Evolutionary conservation across 2,888 invertebrate genomes (phyloP), one percentile per base, ranked within the genome.

Genomic region (Cryptosula pallasiana): DNA sequence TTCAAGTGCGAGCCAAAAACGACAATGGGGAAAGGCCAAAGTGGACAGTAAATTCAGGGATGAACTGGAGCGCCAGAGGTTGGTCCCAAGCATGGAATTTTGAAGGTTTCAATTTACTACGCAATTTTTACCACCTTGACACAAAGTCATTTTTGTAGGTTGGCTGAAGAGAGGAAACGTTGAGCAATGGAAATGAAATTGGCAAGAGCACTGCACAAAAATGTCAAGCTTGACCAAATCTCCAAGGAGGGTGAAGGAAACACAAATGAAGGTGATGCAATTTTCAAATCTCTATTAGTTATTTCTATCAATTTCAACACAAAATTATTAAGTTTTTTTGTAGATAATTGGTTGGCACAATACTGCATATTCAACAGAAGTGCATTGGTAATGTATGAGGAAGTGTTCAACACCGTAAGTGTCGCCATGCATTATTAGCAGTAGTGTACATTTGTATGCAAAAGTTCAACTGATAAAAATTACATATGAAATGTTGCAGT

Each of bases 171-270:
- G n/a, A 27, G 63, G n/a, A 63, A 63, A 32, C 20, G 32, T 20
- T 29, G 32, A n/a, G 63, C 63, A 13, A 63, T 63, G 63, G 32
- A 63, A 32, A 63, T 63, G 63, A 63, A 63, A 32, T n/a, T 63
- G 2, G 63, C 63, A 3, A 27, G 63, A 27, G 9, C 63, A 29
- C 63, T 29, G 34, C 63, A 63, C 27, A 20, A 13, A 9, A 27
- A 63, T 32, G 13, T 34, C 32, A 20, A 63, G 32, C 20, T 25
- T 16, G 13, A 25, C 9, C 63, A 25, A 34, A 63, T n/a, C 25
- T 5, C 3, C 5, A 9, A 2, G n/a, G 63, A 34, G 13, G 5
- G 9, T 9, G 34, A 63, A 13, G 9, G 5, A 13, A 5, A 45
- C 20, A 13, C 20, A 5, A 45, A 45, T 45, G 45, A 45, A 45